phyloP scores from a whole-genome alignment of 2,113 vertebrate species.

The Terrapene triunguis region DNA sequence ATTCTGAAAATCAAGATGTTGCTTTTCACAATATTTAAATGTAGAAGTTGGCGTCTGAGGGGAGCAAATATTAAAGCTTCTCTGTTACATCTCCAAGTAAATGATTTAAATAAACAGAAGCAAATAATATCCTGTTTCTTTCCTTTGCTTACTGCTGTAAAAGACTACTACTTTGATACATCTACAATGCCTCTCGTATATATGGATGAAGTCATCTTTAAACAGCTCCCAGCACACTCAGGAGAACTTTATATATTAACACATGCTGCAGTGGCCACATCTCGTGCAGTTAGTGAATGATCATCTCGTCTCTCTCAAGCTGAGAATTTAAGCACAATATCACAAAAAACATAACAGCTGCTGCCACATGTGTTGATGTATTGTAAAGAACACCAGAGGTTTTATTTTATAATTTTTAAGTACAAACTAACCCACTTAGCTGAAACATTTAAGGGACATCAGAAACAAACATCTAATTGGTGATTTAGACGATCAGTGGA shows the following conservation, averaged over 20 bases:
- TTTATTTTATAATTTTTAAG: neutral
- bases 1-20: slow-evolving; percentile 51
- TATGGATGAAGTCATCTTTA: neutral
- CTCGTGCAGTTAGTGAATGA: slow-evolving; percentile 15
- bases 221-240: neutral
- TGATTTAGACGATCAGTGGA: neutral
- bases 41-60: slow-evolving; percentile 14
- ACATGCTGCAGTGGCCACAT: neutral
- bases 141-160: neutral
- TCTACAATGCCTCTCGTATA: neutral
- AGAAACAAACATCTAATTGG: slow-evolving; percentile 25
- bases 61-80: slow-evolving; percentile 8
- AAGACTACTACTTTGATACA: neutral
- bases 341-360: slow-evolving; percentile 15
- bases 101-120: slow-evolving; percentile 45
- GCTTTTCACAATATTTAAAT: slow-evolving; percentile 52
- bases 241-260: neutral
- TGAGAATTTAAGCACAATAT: neutral
- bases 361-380: neutral
- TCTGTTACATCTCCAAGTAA: slow-evolving; percentile 40
- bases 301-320: neutral
- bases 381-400: slow-evolving; percentile 7
- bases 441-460: neutral
- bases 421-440: neutral
- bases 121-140: neutral